Evolutionary conservation across 2,113 vertebrate species (phyloP).

Genomic region (Pangasianodon gigas): DNA sequence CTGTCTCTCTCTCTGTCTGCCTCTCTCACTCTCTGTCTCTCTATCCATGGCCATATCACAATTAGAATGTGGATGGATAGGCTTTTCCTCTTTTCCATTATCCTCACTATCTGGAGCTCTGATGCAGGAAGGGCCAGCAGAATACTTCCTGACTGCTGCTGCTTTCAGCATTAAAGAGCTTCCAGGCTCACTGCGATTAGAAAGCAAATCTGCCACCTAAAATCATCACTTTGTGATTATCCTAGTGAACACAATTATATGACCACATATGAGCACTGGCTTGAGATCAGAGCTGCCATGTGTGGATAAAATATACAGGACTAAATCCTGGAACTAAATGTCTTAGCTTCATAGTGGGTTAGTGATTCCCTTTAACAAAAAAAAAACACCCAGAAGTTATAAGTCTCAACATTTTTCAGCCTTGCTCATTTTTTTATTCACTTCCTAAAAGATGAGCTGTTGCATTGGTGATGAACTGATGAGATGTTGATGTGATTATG

Average conservation of each 20-base stretch:
- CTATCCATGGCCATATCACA: constrained; percentile 57
- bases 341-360: background rate
- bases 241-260: background rate
- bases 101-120: constrained; percentile 68
- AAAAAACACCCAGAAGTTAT: background rate
- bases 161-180: constrained; percentile 41
- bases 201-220: background rate
- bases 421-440: background rate
- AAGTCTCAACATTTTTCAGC: background rate
- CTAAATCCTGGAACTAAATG: background rate
- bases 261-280: too few species aligned
- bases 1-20: background rate
- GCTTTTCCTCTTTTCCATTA: constrained; percentile 80
- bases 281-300: background rate
- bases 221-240: background rate
- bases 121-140: constrained; percentile 75
- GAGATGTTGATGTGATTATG: background rate
- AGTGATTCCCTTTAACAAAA: background rate
- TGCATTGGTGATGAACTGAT: too few species aligned
- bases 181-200: constrained; percentile 8
- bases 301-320: background rate
- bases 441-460: background rate
- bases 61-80: constrained; percentile 79
- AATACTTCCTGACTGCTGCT: constrained; percentile 73
- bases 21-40: constrained; percentile 21